phyloP scores from a whole-genome alignment of 2,888 invertebrate species.

The Philhelius pedissequus region DNA sequence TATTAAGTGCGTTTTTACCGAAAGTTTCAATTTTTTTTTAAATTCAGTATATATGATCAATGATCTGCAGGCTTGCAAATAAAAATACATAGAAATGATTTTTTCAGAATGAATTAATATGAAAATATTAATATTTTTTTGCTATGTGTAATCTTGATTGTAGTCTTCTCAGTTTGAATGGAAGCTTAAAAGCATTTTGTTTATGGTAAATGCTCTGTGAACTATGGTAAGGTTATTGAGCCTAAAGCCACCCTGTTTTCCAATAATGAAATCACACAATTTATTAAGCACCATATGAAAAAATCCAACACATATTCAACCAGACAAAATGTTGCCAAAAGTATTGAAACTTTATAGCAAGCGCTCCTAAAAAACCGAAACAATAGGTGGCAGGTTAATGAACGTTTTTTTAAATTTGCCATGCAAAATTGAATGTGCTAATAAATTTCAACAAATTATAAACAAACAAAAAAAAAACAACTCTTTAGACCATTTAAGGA shows the following conservation, averaged over 20 bases:
- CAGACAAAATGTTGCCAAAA: constrained; percentile 6
- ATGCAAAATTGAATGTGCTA: constrained; percentile 2
- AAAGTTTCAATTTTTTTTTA: not conserved
- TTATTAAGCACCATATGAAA: constrained; percentile 8
- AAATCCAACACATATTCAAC: not conserved
- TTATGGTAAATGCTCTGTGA: too few relatives aligned
- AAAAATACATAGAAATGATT: not conserved
- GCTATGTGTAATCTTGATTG: not conserved
- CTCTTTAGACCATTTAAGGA: not conserved
- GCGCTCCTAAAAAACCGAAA: not conserved
- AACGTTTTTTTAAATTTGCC: not conserved
- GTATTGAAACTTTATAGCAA: not conserved
- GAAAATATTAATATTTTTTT: not conserved
- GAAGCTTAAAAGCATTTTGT: not conserved
- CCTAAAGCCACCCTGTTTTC: constrained; percentile 8
- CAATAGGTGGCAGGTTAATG: constrained; percentile 16
- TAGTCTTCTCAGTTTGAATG: not conserved
- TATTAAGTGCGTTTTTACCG: not conserved
- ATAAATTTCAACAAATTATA: constrained; percentile 13
- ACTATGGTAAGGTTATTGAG: not conserved
- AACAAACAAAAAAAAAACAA: not conserved
- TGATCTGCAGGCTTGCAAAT: too few relatives aligned
- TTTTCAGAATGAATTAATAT: not conserved
- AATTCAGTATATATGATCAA: too few relatives aligned
- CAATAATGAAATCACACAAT: constrained; percentile 31